Percentiles rank a stretch among this genome's conserved stretches.
These are phyloP conservation scores for Chionodraco myersi DNA, from an alignment of 2,113 vertebrate species.

Conservation along the genomic window DNA sequence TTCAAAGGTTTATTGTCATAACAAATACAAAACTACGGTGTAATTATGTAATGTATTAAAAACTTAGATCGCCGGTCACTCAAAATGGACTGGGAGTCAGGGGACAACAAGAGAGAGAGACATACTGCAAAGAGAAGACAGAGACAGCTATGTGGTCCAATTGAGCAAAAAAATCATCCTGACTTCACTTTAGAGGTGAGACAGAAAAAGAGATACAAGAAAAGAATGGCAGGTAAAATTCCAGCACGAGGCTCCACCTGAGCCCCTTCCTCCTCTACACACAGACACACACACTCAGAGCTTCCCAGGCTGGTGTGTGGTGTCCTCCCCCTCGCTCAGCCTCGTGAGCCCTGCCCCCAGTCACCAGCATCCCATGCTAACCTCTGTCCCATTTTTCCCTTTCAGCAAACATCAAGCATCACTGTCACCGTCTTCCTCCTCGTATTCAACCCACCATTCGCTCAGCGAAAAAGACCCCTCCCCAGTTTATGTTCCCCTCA, in stretches of 20 bases:
- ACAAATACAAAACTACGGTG: no score
- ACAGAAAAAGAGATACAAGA: slow-evolving; percentile 38
- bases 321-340: slow-evolving; percentile 34
- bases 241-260: slow-evolving; percentile 58
- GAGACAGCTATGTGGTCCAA: slow-evolving; percentile 43
- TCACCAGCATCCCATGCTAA: slow-evolving; percentile 71
- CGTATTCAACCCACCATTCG: slow-evolving; percentile 40
- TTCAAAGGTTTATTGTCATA: no score
- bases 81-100: no score
- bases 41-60: no score
- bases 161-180: slow-evolving; percentile 41
- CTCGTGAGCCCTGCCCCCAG: slow-evolving; percentile 64
- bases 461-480: slow-evolving; percentile 39
- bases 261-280: slow-evolving; percentile 35
- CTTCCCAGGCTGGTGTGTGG: slow-evolving; percentile 42
- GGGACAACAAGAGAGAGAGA: not conserved
- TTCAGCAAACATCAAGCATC: slow-evolving; percentile 79
- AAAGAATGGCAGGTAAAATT: slow-evolving; percentile 57
- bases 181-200: not conserved
- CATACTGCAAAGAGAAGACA: slow-evolving; percentile 27
- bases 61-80: no score
- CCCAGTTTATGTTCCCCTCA: slow-evolving; percentile 9
- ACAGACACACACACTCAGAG: not conserved
- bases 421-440: slow-evolving; percentile 69
- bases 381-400: slow-evolving; percentile 55